These are phyloP conservation scores for Orgyia antiqua DNA, from an alignment of 2,888 invertebrate genomes.

Conservation along the genomic window DNA sequence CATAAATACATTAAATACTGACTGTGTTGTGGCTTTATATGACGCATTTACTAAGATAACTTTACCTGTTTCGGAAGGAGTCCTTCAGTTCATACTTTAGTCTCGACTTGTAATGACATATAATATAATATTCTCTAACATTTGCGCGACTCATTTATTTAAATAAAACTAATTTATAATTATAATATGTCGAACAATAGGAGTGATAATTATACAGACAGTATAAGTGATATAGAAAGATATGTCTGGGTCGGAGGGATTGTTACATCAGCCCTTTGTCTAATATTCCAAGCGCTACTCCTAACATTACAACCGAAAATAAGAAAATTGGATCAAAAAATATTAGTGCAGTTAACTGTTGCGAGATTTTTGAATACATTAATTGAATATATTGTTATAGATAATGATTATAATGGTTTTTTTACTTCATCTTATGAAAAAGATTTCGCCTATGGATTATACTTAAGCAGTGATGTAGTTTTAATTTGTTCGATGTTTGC, in stretches of 20 bases:
- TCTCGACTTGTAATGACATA: too few species aligned
- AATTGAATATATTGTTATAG: slow-evolving; percentile 32
- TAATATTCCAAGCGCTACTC: slow-evolving; percentile 33
- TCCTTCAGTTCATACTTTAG: too few species aligned
- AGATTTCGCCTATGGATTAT: slow-evolving; percentile 28
- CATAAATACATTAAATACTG: too few species aligned
- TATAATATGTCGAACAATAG: too few species aligned
- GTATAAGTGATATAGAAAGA: not conserved
- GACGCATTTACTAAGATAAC: too few species aligned
- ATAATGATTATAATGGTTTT: not conserved
- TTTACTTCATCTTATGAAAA: slow-evolving; percentile 9
- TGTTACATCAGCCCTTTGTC: slow-evolving; percentile 29
- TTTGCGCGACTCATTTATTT: too few species aligned
- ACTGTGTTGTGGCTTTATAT: too few species aligned
- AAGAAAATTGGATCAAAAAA: slow-evolving; percentile 48
- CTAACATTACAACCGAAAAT: slow-evolving; percentile 32
- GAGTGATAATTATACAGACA: too few species aligned
- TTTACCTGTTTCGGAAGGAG: too few species aligned
- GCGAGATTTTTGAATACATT: slow-evolving; percentile 42
- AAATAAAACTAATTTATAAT: too few species aligned
- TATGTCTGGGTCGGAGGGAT: slow-evolving; percentile 41
- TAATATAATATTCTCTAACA: too few species aligned
- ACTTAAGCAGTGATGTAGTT: slow-evolving; percentile 43
- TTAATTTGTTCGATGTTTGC: slow-evolving; percentile 53
- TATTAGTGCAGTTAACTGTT: slow-evolving; percentile 42